Conservation (phyloP, 2,797 vertebrate genomes). For the Buceros bicornis region DNA sequence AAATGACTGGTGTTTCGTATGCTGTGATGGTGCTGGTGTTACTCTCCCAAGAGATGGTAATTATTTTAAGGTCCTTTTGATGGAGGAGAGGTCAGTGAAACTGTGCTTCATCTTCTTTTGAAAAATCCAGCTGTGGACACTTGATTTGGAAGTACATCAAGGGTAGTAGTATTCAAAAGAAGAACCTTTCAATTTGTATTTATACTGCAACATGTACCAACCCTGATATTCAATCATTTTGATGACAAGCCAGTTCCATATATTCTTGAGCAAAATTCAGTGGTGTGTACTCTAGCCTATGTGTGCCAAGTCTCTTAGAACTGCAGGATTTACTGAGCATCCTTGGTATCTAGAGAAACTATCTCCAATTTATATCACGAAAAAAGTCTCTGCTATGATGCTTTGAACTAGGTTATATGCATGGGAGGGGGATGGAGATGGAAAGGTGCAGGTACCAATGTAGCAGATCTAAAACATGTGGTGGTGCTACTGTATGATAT, state of each 20-base stretch:
- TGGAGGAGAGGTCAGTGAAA: neutral
- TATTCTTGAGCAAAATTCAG: neutral
- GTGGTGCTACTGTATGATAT: neutral
- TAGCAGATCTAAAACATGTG: neutral
- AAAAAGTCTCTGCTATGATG: neutral
- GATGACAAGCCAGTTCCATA: neutral
- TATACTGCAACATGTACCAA: neutral
- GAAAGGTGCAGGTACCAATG: neutral
- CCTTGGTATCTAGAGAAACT: neutral
- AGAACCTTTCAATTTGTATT: neutral
- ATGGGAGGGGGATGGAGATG: neutral
- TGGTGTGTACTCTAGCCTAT: neutral
- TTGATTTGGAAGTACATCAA: neutral
- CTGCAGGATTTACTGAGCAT: neutral
- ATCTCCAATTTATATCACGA: neutral
- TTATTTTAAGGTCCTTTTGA: slow-evolving; percentile 2
- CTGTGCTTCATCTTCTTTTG: neutral
- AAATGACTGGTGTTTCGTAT: neutral
- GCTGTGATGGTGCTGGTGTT: neutral
- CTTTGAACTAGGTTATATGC: neutral
- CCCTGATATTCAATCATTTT: neutral
- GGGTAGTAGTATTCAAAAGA: neutral
- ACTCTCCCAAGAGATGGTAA: neutral
- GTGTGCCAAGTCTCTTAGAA: neutral
- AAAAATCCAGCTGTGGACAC: neutral